Evolutionary conservation across 2,888 invertebrate genomes (phyloP), one percentile per base, ranked within the genome.

Genomic region (Cacoxenus indagator): DNA sequence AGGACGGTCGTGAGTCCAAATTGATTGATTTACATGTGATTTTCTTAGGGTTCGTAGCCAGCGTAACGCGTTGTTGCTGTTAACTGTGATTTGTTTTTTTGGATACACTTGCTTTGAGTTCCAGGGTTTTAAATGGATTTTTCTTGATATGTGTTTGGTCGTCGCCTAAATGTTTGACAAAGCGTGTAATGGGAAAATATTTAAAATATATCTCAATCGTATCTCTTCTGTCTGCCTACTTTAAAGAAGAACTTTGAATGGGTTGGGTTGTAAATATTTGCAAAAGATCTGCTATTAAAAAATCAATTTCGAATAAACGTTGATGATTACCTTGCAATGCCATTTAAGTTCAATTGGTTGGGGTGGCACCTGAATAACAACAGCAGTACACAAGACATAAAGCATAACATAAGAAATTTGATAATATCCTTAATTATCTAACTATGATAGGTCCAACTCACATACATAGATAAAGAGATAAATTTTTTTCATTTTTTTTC

Each of bases 311-410:
- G 31, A 46, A 67, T 48, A 67, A 61, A 67, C n/a, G n/a, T n/a
- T 67, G 59, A 46, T 67, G 78, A 75, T 80, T 80, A 80, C 78
- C 76, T 78, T n/a, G n/a, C 72, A 54, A 8, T 31, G 72, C 75
- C 78, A 80, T 82, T 80, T 80, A 82, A 81, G 80, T 82, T 82
- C 82, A 80, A 82, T 22, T n/a, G n/a, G n/a, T n/a, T n/a, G n/a
- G n/a, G n/a, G n/a, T n/a, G n/a, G n/a, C n/a, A n/a, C n/a, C n/a
- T n/a, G n/a, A n/a, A n/a, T n/a, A n/a, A n/a, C n/a, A n/a, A n/a
- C n/a, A n/a, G n/a, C n/a, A n/a, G n/a, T n/a, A n/a, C n/a, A n/a
- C n/a, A n/a, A n/a, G n/a, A n/a, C n/a, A n/a, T n/a, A n/a, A n/a
- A n/a, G n/a, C n/a, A n/a, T n/a, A n/a, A n/a, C n/a, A n/a, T n/a